A percentile compares a stretch with the other conserved stretches of the same genome.
These are phyloP conservation scores for Thaleichthys pacificus DNA, from an alignment of 2,797 vertebrate species.

Conservation along the genomic window DNA sequence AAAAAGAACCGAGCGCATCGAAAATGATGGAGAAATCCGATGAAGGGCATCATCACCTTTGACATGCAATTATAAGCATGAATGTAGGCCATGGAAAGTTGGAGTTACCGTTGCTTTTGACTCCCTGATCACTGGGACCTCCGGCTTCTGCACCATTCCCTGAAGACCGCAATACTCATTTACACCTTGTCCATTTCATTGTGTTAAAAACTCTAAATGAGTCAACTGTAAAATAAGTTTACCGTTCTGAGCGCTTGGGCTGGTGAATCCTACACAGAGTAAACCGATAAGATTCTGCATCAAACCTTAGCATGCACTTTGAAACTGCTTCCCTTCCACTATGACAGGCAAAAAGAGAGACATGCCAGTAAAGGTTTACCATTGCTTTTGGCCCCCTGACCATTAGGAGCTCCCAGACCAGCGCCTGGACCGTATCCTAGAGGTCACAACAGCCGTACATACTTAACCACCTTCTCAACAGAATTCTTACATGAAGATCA, in stretches of 20 bases:
- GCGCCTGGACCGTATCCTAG: conserved; percentile 18
- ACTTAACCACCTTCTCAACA: neutral
- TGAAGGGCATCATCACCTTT: neutral
- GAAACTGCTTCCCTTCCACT: too few relatives aligned
- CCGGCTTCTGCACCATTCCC: conserved; percentile 34
- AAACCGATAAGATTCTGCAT: neutral
- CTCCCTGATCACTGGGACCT: neutral
- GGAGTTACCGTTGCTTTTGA: neutral
- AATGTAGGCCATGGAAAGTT: neutral
- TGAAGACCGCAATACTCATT: conserved; percentile 42
- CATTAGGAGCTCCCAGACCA: conserved; percentile 7
- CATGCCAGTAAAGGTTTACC: conserved; percentile 15
- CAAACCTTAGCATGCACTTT: too few relatives aligned
- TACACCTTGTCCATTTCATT: neutral
- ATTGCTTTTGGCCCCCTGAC: conserved; percentile 23
- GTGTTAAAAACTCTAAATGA: too few relatives aligned
- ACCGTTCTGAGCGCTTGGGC: too few relatives aligned
- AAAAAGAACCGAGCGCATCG: neutral
- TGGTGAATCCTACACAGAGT: too few relatives aligned
- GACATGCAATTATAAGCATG: conserved; percentile 20
- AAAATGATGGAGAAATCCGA: neutral
- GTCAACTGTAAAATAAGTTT: too few relatives aligned
- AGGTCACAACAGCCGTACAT: conserved; percentile 6
- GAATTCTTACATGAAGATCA: too few relatives aligned
- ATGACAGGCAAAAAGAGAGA: too few relatives aligned